Conservation (phyloP, 2,888 invertebrate species). For the Stramonita haemastoma region DNA sequence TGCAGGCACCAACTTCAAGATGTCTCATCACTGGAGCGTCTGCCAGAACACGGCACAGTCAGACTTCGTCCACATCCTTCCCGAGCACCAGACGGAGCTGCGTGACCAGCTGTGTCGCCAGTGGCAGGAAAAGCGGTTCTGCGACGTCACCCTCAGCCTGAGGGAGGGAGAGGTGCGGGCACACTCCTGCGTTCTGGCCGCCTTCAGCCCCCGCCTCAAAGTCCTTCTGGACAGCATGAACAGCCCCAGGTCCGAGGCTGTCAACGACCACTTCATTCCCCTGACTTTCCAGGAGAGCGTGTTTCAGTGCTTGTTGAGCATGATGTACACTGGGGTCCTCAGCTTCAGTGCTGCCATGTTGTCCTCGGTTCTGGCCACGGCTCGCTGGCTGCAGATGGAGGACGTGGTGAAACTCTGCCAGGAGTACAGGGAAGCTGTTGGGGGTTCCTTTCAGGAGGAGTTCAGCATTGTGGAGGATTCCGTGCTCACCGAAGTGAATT, state of each 20-base stretch:
- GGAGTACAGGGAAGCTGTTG: conserved; percentile 34
- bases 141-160: conserved; percentile 46
- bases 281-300: conserved; percentile 19
- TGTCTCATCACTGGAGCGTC: not conserved
- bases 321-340: conserved; percentile 48
- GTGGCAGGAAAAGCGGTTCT: conserved; percentile 47
- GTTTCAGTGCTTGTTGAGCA: conserved; percentile 40
- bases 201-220: conserved; percentile 48
- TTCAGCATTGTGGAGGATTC: not conserved
- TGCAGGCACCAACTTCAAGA: not conserved
- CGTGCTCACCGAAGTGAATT: not conserved
- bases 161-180: conserved; percentile 44
- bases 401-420: conserved; percentile 43
- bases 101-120: conserved; percentile 46
- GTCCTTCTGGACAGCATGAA: conserved; percentile 16
- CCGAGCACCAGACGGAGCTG: conserved; percentile 46
- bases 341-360: conserved; percentile 32
- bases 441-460: not conserved
- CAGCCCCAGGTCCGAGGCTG: not conserved
- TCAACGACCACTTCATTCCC: not conserved
- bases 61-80: conserved; percentile 46
- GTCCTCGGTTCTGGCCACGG: conserved; percentile 41
- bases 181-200: conserved; percentile 50
- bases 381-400: conserved; percentile 44
- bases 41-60: not conserved